Percentiles rank a stretch among this genome's conserved stretches.
Conservation (phyloP, 2,797 vertebrate genomes). For the Clarias laeviceps region DNA sequence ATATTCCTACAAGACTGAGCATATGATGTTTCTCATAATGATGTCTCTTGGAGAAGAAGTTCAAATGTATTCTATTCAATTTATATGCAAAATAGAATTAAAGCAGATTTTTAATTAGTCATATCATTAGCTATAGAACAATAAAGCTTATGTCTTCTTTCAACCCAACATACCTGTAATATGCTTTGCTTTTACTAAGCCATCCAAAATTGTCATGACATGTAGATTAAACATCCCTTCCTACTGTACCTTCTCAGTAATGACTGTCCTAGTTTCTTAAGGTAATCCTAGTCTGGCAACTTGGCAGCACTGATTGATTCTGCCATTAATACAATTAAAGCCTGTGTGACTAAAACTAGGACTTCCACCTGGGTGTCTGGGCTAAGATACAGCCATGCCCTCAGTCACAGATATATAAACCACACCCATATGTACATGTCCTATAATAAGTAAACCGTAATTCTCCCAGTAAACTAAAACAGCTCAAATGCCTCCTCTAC, state of each 20-base stretch:
- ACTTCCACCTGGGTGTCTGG: conserved; percentile 9
- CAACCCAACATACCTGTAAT: not conserved
- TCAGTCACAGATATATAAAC: conserved; percentile 34
- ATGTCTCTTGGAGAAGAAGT: conserved; percentile 3
- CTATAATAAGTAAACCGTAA: not conserved
- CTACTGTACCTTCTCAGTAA: conserved; percentile 53
- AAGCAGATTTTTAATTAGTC: not conserved
- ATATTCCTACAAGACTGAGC: conserved; percentile 13
- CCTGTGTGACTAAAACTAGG: conserved; percentile 36
- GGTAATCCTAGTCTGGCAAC: conserved; percentile 73
- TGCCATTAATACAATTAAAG: conserved; percentile 64
- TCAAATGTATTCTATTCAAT: conserved; percentile 26
- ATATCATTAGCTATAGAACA: conserved; percentile 1
- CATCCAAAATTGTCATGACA: not conserved
- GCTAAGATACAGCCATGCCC: conserved; percentile 20
- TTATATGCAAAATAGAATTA: conserved; percentile 9
- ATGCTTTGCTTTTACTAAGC: conserved; percentile 5
- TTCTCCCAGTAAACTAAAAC: not conserved
- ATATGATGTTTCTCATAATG: not conserved
- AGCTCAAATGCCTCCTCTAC: not conserved
- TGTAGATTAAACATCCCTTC: conserved; percentile 23
- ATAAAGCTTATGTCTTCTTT: not conserved
- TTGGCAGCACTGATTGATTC: conserved; percentile 61
- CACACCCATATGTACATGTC: not conserved
- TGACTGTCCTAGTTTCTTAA: conserved; percentile 61